Evolutionary conservation across 2,113 vertebrate species (phyloP), one percentile per base, ranked within the genome.

Genomic region (Hemiscyllium ocellatum): DNA sequence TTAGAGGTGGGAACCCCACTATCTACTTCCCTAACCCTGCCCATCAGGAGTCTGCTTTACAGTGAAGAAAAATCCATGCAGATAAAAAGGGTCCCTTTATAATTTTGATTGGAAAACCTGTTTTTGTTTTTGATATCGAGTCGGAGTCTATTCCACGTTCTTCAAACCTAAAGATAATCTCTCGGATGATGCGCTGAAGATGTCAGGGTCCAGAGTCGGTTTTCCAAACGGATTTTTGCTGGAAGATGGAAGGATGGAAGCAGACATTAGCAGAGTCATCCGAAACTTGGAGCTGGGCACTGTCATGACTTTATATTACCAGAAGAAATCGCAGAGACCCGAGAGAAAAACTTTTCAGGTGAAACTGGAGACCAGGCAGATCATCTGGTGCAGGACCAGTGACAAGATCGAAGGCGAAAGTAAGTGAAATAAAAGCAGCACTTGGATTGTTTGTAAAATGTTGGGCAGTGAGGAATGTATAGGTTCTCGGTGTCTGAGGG

Each of bases 281-380:
- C 97, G 97, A 96, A 97, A 97, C 97, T 97, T 98, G 97, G 98
- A 98, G 97, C 97, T 97, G 96, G 98, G 98, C 76, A 98, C 98
- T 0, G 98, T 98, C 47, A 97, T 98, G 97, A 98, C 98, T 10
- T 68, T 98, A 50, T 98, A 98, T 97, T 98, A 98, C 96, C 98
- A 98, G 97, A 98, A 98, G 96, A 98, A 98, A 95, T 98, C 98
- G 0, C 98, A 98, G 97, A 96, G 98, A 90, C 98, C 98, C 0
- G 98, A 98, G 97, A 97, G 98, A 69, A 98, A 98, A 94, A 98
- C 98, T 2, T 98, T 98, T 97, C 98, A 98, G 97, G 97, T 98
- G 52, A 97, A 96, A 95, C 96, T 97, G 96, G 98, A 98, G 96
- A 98, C 96, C 0, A 91, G 98, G 10, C 98, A 98, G 97, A 97